phyloP scores from a whole-genome alignment of 2,797 vertebrate genomes.

The Anguilla pacifica region DNA sequence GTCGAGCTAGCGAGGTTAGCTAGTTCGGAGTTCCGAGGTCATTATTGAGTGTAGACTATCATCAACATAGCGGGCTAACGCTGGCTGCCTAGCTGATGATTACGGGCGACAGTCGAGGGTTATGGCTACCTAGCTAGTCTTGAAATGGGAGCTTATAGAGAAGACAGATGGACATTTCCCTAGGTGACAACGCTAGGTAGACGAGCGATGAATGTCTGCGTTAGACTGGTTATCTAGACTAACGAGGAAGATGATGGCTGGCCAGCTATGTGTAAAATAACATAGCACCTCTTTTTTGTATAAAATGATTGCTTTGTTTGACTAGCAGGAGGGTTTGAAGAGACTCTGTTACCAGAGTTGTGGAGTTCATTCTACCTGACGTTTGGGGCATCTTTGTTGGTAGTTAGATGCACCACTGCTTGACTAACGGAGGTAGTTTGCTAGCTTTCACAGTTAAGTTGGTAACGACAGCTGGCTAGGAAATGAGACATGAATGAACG shows the following conservation, averaged over 20 bases:
- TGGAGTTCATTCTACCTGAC: conserved; percentile 24
- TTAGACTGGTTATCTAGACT: neutral
- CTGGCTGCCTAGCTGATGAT: neutral
- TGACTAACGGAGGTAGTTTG: conserved; percentile 26
- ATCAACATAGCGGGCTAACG: neutral
- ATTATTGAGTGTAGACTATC: neutral
- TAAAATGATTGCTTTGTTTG: conserved; percentile 27
- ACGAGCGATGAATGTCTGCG: neutral
- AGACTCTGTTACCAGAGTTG: conserved; percentile 21
- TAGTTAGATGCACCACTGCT: neutral
- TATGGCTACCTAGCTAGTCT: neutral
- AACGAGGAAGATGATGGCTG: neutral
- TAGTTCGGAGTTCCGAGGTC: neutral
- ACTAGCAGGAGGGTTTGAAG: neutral
- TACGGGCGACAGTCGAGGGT: neutral
- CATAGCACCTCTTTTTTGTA: conserved; percentile 29
- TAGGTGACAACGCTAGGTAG: neutral
- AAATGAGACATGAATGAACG: conserved; percentile 8
- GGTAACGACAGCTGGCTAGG: neutral
- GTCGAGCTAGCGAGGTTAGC: neutral
- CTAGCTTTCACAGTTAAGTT: neutral
- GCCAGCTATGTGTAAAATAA: conserved; percentile 23
- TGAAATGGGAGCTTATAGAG: conserved; percentile 5
- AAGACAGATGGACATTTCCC: neutral
- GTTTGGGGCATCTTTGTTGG: conserved; percentile 15